phyloP scores from a whole-genome alignment of 2,888 invertebrate genomes.

The Apotomis capreana region DNA sequence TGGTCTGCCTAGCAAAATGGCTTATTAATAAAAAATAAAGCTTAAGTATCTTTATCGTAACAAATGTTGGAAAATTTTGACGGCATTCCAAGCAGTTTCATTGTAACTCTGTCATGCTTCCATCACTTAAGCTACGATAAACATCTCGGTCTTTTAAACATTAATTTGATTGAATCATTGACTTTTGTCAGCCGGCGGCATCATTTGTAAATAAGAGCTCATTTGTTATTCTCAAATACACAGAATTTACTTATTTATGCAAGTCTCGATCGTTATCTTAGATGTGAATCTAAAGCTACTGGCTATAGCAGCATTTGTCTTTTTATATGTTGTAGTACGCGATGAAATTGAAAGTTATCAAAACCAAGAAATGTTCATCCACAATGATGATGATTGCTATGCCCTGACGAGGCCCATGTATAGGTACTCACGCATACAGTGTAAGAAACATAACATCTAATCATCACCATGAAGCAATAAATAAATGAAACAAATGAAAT shows the following conservation, averaged over 20 bases:
- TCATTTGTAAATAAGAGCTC: constrained; percentile 9
- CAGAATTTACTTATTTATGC: neutral
- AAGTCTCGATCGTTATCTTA: constrained; percentile 13
- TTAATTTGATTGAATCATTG: constrained; percentile 19
- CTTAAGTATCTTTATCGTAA: neutral
- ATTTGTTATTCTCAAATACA: constrained; percentile 9
- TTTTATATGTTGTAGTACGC: neutral
- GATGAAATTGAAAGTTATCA: too few relatives aligned
- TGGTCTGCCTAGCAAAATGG: too few relatives aligned
- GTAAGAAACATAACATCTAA: too few relatives aligned
- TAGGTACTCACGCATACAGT: too few relatives aligned
- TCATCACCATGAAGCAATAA: too few relatives aligned
- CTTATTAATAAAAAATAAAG: too few relatives aligned
- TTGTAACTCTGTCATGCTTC: constrained; percentile 9
- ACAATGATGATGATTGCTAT: too few relatives aligned
- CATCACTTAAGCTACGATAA: constrained; percentile 9
- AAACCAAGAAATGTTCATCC: too few relatives aligned
- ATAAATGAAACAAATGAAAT: too few relatives aligned
- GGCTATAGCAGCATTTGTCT: neutral
- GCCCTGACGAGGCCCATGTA: too few relatives aligned
- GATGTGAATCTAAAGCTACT: neutral
- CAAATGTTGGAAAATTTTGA: neutral
- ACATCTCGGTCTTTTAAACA: neutral
- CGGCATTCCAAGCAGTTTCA: neutral
- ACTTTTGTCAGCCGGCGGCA: constrained; percentile 6